Evolutionary conservation across 2,113 vertebrate species (phyloP).

Genomic region (Tringa solitaria): DNA sequence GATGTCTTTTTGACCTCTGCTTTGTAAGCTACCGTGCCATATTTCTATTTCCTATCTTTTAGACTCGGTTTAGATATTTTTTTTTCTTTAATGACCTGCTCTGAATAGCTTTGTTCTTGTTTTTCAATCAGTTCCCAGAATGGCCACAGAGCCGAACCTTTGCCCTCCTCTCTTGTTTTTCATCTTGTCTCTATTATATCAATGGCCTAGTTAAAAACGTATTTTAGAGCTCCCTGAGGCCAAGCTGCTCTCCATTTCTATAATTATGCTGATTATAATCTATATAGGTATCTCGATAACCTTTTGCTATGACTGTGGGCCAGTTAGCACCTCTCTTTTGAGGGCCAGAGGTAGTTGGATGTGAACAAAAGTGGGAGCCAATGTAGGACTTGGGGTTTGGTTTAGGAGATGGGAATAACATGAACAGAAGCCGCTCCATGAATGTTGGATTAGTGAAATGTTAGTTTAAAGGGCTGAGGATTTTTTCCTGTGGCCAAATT

Average conservation of each 20-base stretch:
- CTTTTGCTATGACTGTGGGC: background rate
- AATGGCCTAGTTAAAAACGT: slow-evolving; percentile 29
- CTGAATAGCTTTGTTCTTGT: slow-evolving; percentile 41
- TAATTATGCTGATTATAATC: slow-evolving; percentile 5
- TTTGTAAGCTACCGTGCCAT: slow-evolving; percentile 12
- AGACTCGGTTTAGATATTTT: background rate
- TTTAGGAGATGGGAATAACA: background rate
- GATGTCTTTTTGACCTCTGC: slow-evolving; percentile 56
- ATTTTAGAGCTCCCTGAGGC: background rate
- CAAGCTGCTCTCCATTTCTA: background rate
- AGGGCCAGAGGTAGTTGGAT: background rate
- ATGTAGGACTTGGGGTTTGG: background rate
- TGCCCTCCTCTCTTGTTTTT: slow-evolving; percentile 39
- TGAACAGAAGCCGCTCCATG: background rate
- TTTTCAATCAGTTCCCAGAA: slow-evolving; percentile 44
- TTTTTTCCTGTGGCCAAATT: background rate
- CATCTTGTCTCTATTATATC: slow-evolving; percentile 20
- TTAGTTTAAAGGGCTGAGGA: background rate
- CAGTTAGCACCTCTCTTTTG: background rate
- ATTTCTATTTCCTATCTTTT: slow-evolving; percentile 46
- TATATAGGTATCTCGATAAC: background rate
- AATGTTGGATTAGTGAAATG: background rate
- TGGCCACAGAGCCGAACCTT: background rate
- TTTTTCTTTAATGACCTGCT: background rate
- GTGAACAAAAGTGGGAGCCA: background rate